Evolutionary conservation across 2,888 invertebrate genomes (phyloP).

Genomic region (Metellina segmentata): DNA sequence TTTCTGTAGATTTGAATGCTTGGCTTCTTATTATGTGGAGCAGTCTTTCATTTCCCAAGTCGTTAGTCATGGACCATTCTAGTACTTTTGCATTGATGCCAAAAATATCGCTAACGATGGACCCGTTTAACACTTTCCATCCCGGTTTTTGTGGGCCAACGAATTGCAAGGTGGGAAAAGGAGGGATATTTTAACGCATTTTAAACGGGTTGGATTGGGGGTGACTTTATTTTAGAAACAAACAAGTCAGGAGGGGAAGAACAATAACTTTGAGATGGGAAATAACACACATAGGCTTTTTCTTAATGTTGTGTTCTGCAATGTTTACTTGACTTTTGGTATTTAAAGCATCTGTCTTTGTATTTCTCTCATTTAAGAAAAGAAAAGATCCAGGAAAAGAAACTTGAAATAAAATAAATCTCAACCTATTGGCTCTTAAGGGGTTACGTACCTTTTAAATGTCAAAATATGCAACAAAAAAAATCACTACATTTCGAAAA

Average conservation of each 20-base stretch:
- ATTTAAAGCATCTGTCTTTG: too few relatives aligned
- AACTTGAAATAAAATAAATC: too few relatives aligned
- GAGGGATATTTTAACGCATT: slow-evolving; percentile 22
- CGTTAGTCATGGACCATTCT: neutral
- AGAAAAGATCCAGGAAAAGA: too few relatives aligned
- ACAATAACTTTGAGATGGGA: too few relatives aligned
- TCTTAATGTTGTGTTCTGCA: too few relatives aligned
- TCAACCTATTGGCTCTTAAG: too few relatives aligned
- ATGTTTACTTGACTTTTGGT: too few relatives aligned
- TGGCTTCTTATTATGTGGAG: neutral
- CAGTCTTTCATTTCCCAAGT: slow-evolving; percentile 9
- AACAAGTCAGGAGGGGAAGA: neutral
- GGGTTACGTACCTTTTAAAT: too few relatives aligned
- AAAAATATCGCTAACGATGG: slow-evolving; percentile 3
- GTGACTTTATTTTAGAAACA: neutral
- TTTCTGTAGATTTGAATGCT: neutral
- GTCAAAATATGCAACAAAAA: too few relatives aligned
- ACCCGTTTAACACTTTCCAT: slow-evolving; percentile 11
- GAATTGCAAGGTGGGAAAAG: neutral
- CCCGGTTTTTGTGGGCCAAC: slow-evolving; percentile 34
- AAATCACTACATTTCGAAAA: too few relatives aligned
- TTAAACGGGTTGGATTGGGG: neutral
- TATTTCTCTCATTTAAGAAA: too few relatives aligned
- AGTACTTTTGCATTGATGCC: neutral
- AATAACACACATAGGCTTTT: too few relatives aligned